Evolutionary conservation across 2,797 vertebrate species (phyloP), one percentile per base, ranked within the genome.

Genomic region (Phataginus tricuspis): DNA sequence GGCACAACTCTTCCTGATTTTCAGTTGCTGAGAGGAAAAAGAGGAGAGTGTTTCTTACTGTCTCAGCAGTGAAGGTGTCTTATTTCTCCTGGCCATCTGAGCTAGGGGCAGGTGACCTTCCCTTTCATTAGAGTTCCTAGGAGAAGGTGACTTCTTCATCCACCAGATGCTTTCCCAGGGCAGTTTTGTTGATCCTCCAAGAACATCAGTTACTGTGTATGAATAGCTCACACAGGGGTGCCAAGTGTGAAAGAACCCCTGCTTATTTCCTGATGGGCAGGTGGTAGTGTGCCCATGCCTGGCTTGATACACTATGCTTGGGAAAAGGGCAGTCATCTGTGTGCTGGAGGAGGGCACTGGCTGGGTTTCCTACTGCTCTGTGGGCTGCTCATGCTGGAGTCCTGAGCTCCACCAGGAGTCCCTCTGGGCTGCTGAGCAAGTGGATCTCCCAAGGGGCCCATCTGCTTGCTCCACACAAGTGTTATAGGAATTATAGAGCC

Each of bases 331-430:
- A 27, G 53, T 68, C 49, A 27, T 75, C 90, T 51, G 53, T 55
- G 27, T 39, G 29, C 18, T 61, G 63, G 39, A 94, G 71, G 45
- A 59, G 86, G 89, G 21, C 45, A 45, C 23, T 31, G n/a, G 39
- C 37, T 66, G 18, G 64, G 72, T 51, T 31, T 93, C 72, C 80
- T 96, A 97, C 91, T 98, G 98, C 97, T 98, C 98, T 15, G 98
- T 93, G 61, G 92, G 98, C 88, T 98, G 98, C 93, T 98, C 98
- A 0, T 98, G 98, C 59, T 97, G 98, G 77, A 98, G 97, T 97
- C 98, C 98, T 19, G 99, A 99, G 97, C 98, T 98, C 98, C 99
- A 99, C 99, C 99, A 99, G 83, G 98, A 98, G 75, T 98, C 98
- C 4, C 98, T 98, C 49, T 98, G 98, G 96, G 97, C 94, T 23